Evolutionary conservation across 2,888 invertebrate species (phyloP), one percentile per base, ranked within the genome.

Genomic region (Caprella mutica): DNA sequence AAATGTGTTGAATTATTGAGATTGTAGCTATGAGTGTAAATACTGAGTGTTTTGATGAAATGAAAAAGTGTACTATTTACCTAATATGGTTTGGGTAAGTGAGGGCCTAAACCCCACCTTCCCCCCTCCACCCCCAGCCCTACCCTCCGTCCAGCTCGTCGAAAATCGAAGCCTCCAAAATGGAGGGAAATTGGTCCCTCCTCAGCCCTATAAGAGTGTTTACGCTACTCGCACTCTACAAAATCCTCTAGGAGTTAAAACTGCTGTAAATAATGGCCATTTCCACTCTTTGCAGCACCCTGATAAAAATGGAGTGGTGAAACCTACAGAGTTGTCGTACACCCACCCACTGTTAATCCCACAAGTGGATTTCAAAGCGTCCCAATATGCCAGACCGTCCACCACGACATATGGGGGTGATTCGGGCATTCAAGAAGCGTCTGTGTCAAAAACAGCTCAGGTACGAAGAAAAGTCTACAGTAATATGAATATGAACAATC

Each of bases 11-110:
- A n/a, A n/a, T n/a, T n/a, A n/a, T n/a, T n/a, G n/a, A n/a, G n/a
- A n/a, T n/a, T n/a, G n/a, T n/a, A n/a, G n/a, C n/a, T n/a, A n/a
- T n/a, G n/a, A n/a, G n/a, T n/a, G n/a, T n/a, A n/a, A n/a, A n/a
- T n/a, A n/a, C n/a, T n/a, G n/a, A n/a, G n/a, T n/a, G n/a, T n/a
- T n/a, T n/a, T n/a, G n/a, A n/a, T n/a, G n/a, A n/a, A n/a, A n/a
- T n/a, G n/a, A n/a, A n/a, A n/a, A n/a, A n/a, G n/a, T n/a, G n/a
- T n/a, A n/a, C n/a, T n/a, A n/a, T n/a, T n/a, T n/a, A n/a, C n/a
- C n/a, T n/a, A n/a, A n/a, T n/a, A 48, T 48, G 48, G 48, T 27
- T 48, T 48, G 48, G 48, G 29, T 48, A 14, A 48, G 48, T 48
- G 19, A 48, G 26, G 48, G 48, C 19, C 29, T 30, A 29, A 30